phyloP scores from a whole-genome alignment of 2,113 vertebrate genomes.

The Pelecanus crispus region DNA sequence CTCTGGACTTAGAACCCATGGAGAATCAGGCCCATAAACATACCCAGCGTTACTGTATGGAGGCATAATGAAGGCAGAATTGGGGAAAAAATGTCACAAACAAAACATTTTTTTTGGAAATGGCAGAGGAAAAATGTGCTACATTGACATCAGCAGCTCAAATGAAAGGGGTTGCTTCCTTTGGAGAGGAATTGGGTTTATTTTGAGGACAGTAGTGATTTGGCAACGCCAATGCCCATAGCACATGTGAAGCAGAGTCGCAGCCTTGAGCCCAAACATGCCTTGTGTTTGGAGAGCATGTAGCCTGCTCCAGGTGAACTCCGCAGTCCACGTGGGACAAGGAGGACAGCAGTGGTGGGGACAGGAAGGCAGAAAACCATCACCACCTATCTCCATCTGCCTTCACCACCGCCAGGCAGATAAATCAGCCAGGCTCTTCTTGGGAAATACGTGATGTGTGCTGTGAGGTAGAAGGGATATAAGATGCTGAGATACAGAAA shows the following conservation, averaged over 20 bases:
- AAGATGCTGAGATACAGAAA: not conserved
- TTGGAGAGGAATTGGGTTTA: not conserved
- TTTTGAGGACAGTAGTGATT: not conserved
- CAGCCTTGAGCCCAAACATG: not conserved
- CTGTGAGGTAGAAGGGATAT: not conserved
- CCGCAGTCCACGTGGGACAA: accelerated
- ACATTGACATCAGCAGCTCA: not conserved
- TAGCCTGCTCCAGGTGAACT: not conserved
- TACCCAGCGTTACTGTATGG: accelerated
- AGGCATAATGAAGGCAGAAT: not conserved
- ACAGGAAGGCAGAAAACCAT: not conserved
- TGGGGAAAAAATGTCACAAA: not conserved
- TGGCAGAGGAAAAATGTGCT: not conserved
- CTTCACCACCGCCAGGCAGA: not conserved
- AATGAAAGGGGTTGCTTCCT: not conserved
- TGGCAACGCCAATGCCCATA: not conserved
- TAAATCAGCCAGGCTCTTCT: not conserved
- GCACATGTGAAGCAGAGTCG: not conserved
- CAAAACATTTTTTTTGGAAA: not conserved
- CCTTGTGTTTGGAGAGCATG: accelerated
- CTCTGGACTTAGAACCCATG: not conserved
- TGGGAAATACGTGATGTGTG: not conserved
- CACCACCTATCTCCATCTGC: not conserved
- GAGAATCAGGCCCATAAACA: not conserved
- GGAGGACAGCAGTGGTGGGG: not conserved